Evolutionary conservation across 2,888 invertebrate species (phyloP).

Genomic region (Drosophila rubida): DNA sequence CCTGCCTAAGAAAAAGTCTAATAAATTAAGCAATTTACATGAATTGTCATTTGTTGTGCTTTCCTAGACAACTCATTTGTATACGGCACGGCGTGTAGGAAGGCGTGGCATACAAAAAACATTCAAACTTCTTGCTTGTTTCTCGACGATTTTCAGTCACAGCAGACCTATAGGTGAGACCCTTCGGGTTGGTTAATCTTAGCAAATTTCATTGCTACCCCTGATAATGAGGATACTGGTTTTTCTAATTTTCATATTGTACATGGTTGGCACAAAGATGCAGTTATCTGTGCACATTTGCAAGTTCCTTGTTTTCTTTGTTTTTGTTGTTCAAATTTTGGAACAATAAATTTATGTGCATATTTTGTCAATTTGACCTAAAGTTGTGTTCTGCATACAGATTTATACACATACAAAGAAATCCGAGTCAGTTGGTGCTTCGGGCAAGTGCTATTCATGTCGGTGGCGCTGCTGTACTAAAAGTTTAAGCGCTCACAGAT

Average conservation of each 20-base stretch:
- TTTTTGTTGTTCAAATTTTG: slow-evolving; percentile 9
- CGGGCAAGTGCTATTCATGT: slow-evolving; percentile 31
- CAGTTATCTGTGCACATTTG: slow-evolving; percentile 71
- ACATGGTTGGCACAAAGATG: slow-evolving; percentile 19
- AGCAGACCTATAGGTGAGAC: slow-evolving; percentile 42
- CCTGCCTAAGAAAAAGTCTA: slow-evolving; percentile 67
- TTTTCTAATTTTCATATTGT: slow-evolving; percentile 6
- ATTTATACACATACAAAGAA: slow-evolving; percentile 33
- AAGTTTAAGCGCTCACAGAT: slow-evolving; percentile 56
- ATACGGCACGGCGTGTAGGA: slow-evolving; percentile 48
- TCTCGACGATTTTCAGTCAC: slow-evolving; percentile 49
- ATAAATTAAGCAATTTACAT: slow-evolving; percentile 81
- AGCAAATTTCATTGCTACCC: slow-evolving; percentile 50
- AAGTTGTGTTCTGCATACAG: slow-evolving; percentile 49
- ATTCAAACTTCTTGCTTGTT: slow-evolving; percentile 56
- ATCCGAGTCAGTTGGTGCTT: slow-evolving; percentile 47
- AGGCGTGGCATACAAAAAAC: slow-evolving; percentile 56
- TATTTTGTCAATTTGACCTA: slow-evolving; percentile 69
- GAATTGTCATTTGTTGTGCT: slow-evolving; percentile 74
- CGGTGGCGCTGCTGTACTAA: slow-evolving; percentile 11
- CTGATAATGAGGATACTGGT: slow-evolving; percentile 27
- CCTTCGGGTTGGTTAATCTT: slow-evolving; percentile 71
- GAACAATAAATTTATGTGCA: slow-evolving; percentile 73
- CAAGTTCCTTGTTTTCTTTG: slow-evolving; percentile 37
- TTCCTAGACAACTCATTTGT: slow-evolving; percentile 76